Percentiles rank a stretch among this genome's conserved stretches.
Evolutionary conservation across 2,797 vertebrate species (phyloP).

Genomic region (Luscinia megarhynchos): DNA sequence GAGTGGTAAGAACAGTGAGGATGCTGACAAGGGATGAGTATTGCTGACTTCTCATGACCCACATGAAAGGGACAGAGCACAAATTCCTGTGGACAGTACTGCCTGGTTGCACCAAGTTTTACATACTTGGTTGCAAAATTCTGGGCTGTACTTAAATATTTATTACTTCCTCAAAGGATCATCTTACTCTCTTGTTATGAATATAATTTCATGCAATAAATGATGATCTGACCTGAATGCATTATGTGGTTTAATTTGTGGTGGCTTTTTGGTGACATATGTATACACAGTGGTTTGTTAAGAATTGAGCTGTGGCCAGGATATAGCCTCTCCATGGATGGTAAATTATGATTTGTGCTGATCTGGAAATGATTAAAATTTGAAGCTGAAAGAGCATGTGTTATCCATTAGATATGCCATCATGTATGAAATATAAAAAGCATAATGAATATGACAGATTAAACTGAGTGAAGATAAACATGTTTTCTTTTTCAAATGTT

Average conservation of each 20-base stretch:
- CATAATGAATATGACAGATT: neutral
- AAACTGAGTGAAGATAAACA: neutral
- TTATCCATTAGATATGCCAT: neutral
- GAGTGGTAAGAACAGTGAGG: neutral
- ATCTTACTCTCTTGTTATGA: neutral
- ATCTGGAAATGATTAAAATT: neutral
- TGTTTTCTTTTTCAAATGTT: neutral
- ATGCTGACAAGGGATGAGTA: neutral
- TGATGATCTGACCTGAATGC: neutral
- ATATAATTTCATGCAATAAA: neutral
- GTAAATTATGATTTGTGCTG: neutral
- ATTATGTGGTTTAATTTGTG: neutral
- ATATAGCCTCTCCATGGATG: neutral
- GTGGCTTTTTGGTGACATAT: neutral
- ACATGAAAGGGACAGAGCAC: too few relatives aligned
- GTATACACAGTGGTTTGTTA: neutral
- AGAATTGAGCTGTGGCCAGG: neutral
- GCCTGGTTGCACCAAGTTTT: neutral
- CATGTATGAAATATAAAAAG: neutral
- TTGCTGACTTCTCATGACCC: neutral
- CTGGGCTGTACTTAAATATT: neutral
- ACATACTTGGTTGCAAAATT: neutral
- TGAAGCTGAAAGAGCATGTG: neutral
- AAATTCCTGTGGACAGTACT: neutral
- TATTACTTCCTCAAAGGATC: neutral